Evolutionary conservation across 1,140 invertebrate species (phyloP), one percentile per base, ranked within the genome.

Genomic region (Araneus ventricosus): DNA sequence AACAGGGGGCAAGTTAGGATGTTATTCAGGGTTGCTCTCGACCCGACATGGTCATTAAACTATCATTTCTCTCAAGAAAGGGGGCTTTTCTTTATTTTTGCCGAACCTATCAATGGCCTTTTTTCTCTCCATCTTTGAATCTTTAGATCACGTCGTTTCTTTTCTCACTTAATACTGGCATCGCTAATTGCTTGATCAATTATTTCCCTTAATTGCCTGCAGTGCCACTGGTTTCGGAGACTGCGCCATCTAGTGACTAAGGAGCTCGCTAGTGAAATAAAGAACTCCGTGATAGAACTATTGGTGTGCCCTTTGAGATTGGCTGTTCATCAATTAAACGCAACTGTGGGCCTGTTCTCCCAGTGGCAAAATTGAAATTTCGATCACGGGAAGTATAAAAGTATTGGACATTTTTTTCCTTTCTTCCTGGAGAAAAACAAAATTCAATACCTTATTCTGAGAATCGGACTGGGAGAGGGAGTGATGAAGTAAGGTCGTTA

Each of bases 171-270:
- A 70, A 88, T 88, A 67, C 86, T 41, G 22, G 37, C 30, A 88
- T 45, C 86, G 34, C 37, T 88, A 88, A 88, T 88, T 88, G 86
- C 63, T 88, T 88, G 86, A 88, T 88, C 86, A 88, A 88, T 88
- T 88, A 88, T 88, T 88, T 67, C 63, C 61, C 61, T 88, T 88
- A 88, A 88, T 88, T 88, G 86, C 86, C 86, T 75, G 30, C 70
- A 75, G 27, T 75, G 70, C 70, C 34, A 75, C 70, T 37, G 30
- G 14, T 75, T 52, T 52, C 4, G 34, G 70, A 75, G 34, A 75
- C 17, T 75, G 70, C 70, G 70, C 70, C 70, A 75, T 75, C 70
- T 75, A 75, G 30, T 37, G 70, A 20, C 27, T 75, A 30, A 75
- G 34, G 3, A 37, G 30, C 30, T 75, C 22, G 59, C 45, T n/a